Base-by-base conservation (phyloP, 53 echinoderm and acorn worm species). In the Pentamera pediparva region DNA sequence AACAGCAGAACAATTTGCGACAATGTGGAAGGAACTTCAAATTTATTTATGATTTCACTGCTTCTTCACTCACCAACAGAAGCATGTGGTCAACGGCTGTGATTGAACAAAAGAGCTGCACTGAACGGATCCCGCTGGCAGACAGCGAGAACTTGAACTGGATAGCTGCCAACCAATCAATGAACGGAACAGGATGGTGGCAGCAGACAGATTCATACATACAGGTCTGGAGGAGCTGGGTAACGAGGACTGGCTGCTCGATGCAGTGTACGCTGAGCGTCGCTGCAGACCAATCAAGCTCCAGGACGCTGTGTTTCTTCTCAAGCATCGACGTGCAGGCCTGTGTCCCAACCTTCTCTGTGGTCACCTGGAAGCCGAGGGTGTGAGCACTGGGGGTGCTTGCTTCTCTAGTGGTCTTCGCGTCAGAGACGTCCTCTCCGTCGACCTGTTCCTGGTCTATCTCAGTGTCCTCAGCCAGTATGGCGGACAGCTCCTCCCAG, bases 251-350 rank as follows among this genome's bases (percentile, higher is more conserved):
- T 17, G 75, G 62, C 37, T 86, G 86, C 40, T 69, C 71, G 11
- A 79, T 86, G 35, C 65, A 86, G 69, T 83, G 80, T 41, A 83
- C 83, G 40, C 90, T 90, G n/a, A 90, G 76, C 11, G 90, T 83
- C n/a, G 82, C 59, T 0, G 78, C 60, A 2, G 90, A 86, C 90
- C 90, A 90, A 69, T 86, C 86, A 76, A 90, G 58, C 35, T 86
- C 69, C 37, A 86, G 55, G 5, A 77, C 67, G 19, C 60, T 63
- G 37, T 76, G 40, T 43, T 67, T 43, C 67, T 43, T 67, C 15
- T 24, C 10, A 21, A 65, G 25, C 40, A 36, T 4, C 26, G 65
- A 38, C 9, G 37, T 36, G 39, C 65, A 65, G 37, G 37, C 37
- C 27, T 33, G 13, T 36, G 65, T 35, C 6, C 65, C 65, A 36